These are phyloP conservation scores for Tridacna crocea DNA, from an alignment of 2,888 invertebrate genomes.

Conservation along the genomic window DNA sequence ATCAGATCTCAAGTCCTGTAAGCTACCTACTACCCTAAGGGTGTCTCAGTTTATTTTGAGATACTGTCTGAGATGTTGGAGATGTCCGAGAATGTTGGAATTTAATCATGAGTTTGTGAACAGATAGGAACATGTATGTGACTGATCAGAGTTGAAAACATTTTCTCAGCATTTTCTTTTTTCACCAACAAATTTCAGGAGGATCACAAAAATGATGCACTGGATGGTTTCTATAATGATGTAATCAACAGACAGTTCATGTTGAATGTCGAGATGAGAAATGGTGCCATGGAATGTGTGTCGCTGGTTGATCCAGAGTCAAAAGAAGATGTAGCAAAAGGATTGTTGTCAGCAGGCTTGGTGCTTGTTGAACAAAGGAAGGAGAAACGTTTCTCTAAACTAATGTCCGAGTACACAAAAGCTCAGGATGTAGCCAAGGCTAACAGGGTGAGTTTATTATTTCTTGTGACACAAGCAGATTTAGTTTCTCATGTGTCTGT, in stretches of 20 bases:
- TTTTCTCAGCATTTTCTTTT: too few species aligned
- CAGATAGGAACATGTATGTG: too few species aligned
- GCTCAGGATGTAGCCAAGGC: constrained; percentile 95
- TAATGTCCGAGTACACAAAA: constrained; percentile 91
- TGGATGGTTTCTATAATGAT: constrained; percentile 88
- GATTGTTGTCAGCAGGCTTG: constrained; percentile 93
- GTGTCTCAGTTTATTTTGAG: too few species aligned
- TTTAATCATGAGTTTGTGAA: too few species aligned
- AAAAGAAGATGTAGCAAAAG: constrained; percentile 90
- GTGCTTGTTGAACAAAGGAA: constrained; percentile 91
- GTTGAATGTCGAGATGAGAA: constrained; percentile 91
- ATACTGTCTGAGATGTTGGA: too few species aligned
- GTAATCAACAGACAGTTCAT: constrained; percentile 90
- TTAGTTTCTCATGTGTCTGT: too few species aligned
- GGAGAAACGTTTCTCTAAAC: constrained; percentile 91
- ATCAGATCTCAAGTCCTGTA: too few species aligned
- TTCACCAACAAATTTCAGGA: not conserved
- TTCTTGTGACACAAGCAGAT: not conserved
- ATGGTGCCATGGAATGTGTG: constrained; percentile 82
- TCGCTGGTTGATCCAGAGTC: constrained; percentile 78
- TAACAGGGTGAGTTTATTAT: constrained; percentile 84
- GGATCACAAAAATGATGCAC: constrained; percentile 92
- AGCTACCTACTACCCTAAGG: too few species aligned
- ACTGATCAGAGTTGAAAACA: too few species aligned
- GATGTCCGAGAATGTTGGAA: too few species aligned